Evolutionary conservation across 1,140 invertebrate species (phyloP), one percentile per base, ranked within the genome.

Genomic region (Cydia splendana): DNA sequence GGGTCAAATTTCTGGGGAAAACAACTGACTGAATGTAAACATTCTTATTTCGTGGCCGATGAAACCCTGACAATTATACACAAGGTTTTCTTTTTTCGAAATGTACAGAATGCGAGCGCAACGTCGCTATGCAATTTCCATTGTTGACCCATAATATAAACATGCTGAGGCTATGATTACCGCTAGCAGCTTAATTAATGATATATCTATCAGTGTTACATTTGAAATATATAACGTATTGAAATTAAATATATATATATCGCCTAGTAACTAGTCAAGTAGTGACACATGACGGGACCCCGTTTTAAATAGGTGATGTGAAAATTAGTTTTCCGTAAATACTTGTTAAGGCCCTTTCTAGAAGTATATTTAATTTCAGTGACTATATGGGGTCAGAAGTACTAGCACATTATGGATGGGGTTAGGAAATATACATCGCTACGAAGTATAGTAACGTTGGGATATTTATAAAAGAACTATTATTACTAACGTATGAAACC

Each of bases 111-210:
- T 34, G 34, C 5, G 34, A 34, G 34, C 34, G 34, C 34, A 0
- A 10, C 38, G 9, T 0, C 38, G 38, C 38, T 42, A 42, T 42
- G 45, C 10, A 6, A 12, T 62, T 10, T 10, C 57, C 57, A 62
- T 7, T 10, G 57, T 62, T 5, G 57, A 62, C 18, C 57, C 3
- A 24, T 51, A 18, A 62, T 20, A 24, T 62, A 62, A 62, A 24
- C 13, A 53, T 67, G 71, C 75, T 82, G 81, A 86, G 83, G 84
- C 84, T 83, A 84, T 83, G 75, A 53, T 74, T 75, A 76, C 79
- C 62, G 74, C 78, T 79, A 78, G 79, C 71, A 84, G 84, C 82
- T 85, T 84, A 80, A 82, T 81, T 79, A 77, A 81, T 45, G 75
- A 78, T 65, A 79, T 79, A 76, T 71, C 67, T 78, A 81, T 77